phyloP scores from a whole-genome alignment of 2,113 vertebrate species.

The Atrichornis clamosus region DNA sequence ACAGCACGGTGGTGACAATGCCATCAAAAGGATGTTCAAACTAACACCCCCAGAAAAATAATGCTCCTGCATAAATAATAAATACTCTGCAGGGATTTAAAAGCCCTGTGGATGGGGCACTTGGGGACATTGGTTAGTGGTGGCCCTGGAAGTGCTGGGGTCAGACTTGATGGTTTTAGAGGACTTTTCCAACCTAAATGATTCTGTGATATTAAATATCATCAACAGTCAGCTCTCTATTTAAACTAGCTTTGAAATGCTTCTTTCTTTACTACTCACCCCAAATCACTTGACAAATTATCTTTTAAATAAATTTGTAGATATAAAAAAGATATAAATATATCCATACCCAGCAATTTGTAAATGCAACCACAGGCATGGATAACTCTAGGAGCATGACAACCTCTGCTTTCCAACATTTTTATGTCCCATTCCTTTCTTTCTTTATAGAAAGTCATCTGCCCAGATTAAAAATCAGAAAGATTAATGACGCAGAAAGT shows the following conservation, averaged over 20 bases:
- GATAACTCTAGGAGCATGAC: not conserved
- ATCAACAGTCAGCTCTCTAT: not conserved
- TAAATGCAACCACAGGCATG: not conserved
- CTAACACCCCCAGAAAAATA: not conserved
- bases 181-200: not conserved
- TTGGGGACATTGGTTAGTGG: not conserved
- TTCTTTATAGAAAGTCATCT: not conserved
- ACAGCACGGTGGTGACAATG: not conserved
- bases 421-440: not conserved
- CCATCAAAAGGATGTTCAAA: not conserved
- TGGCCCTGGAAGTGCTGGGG: not conserved
- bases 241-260: not conserved
- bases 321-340: not conserved
- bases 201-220: not conserved
- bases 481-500: not conserved
- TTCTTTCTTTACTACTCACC: not conserved
- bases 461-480: not conserved
- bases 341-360: not conserved
- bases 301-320: not conserved
- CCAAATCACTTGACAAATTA: not conserved
- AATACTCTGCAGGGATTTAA: not conserved
- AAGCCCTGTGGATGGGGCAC: not conserved
- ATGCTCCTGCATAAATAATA: not conserved
- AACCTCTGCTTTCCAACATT: not conserved
- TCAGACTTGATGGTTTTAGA: rapidly evolving